phyloP scores from a whole-genome alignment of 2,888 invertebrate genomes.

The Macrosiphum euphorbiae region DNA sequence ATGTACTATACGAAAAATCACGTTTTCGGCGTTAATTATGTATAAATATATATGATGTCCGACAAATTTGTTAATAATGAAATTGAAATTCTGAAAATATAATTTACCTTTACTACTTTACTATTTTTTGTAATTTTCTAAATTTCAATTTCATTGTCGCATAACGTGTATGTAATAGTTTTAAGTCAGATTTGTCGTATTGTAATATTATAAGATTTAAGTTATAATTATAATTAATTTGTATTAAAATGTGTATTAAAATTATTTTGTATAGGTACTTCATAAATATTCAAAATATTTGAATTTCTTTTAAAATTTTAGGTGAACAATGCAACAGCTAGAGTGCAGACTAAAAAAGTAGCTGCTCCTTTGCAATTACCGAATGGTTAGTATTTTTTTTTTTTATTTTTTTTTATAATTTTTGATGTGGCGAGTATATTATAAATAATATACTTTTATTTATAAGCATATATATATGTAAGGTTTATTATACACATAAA shows the following conservation, averaged over 20 bases:
- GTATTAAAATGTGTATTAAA: conserved; percentile 25
- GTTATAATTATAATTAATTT: conserved; percentile 18
- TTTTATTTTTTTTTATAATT: conserved; percentile 11
- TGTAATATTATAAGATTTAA: conserved; percentile 35
- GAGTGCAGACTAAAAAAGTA: conserved; percentile 98
- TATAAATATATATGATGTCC: conserved; percentile 8
- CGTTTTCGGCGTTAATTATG: neutral
- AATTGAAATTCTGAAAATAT: conserved; percentile 40
- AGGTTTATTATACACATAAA: conserved; percentile 32
- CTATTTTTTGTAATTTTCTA: neutral
- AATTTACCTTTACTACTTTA: neutral
- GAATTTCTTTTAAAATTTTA: conserved; percentile 69
- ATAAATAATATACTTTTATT: conserved; percentile 32
- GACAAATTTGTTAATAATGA: conserved; percentile 59
- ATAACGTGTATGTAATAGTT: conserved; percentile 21
- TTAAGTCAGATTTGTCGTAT: neutral
- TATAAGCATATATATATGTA: conserved; percentile 13
- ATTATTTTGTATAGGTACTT: neutral
- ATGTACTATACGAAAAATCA: neutral
- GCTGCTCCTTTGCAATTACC: conserved; percentile 74
- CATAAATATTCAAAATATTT: conserved; percentile 37
- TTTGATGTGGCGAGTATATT: neutral
- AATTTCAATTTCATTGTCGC: conserved; percentile 56
- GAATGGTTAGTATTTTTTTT: conserved; percentile 80
- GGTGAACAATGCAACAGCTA: conserved; percentile 99